Conservation (phyloP, 2,888 invertebrate genomes). For the Formica aserva region DNA sequence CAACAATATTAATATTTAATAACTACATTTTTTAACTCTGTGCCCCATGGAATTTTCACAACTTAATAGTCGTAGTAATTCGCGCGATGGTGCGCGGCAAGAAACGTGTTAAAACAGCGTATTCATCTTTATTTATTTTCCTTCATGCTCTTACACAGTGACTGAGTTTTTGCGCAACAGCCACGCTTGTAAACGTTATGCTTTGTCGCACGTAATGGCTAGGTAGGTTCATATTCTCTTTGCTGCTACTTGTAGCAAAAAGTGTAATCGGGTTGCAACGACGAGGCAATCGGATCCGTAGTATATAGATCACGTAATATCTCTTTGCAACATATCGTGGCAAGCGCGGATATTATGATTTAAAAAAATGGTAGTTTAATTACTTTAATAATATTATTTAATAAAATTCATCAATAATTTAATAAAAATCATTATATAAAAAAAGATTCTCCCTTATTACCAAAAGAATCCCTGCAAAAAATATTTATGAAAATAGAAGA, state of each 20-base stretch:
- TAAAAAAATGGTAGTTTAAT: neutral
- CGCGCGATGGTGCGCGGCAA: neutral
- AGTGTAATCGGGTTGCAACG: slow-evolving; percentile 38
- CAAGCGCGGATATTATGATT: neutral
- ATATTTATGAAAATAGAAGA: neutral
- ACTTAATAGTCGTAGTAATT: slow-evolving; percentile 11
- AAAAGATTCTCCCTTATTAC: neutral
- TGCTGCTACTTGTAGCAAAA: slow-evolving; percentile 29
- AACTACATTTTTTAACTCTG: neutral
- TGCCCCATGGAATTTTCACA: slow-evolving; percentile 14
- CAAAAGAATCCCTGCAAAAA: neutral
- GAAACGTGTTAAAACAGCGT: slow-evolving; percentile 40
- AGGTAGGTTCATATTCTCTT: slow-evolving; percentile 31
- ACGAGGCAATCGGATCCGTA: slow-evolving; percentile 32
- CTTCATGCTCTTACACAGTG: slow-evolving; percentile 30
- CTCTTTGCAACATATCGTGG: neutral
- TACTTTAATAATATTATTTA: neutral
- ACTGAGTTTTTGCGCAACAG: slow-evolving; percentile 38
- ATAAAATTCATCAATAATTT: too few relatives aligned
- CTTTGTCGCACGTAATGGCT: slow-evolving; percentile 45
- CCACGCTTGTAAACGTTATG: slow-evolving; percentile 37
- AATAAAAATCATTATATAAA: neutral
- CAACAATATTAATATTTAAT: neutral
- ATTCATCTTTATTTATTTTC: slow-evolving; percentile 42
- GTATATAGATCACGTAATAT: slow-evolving; percentile 16